Conservation (phyloP, 2,888 invertebrate genomes). For the Cremastobaeus sp. region DNA sequence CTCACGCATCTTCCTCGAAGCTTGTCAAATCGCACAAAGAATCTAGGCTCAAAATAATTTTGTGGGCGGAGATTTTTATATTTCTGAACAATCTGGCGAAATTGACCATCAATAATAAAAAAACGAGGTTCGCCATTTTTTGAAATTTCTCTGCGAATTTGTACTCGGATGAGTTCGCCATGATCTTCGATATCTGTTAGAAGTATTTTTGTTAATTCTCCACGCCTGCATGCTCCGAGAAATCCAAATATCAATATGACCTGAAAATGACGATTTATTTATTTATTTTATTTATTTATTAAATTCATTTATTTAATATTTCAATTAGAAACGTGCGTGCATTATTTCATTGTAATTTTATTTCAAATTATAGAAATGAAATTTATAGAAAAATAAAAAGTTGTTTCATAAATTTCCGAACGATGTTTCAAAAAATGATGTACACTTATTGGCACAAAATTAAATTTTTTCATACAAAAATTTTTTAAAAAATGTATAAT, state of each 20-base stretch:
- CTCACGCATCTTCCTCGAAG: conserved; percentile 23
- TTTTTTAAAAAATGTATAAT: too few species aligned
- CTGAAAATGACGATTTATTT: too few species aligned
- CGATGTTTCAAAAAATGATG: too few species aligned
- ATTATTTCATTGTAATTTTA: too few species aligned
- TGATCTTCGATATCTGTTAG: background rate
- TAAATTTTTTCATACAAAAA: too few species aligned
- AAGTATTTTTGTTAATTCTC: conserved; percentile 5
- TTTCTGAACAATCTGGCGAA: background rate
- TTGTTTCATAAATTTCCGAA: too few species aligned
- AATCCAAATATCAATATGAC: conserved; percentile 10
- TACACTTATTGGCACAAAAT: too few species aligned
- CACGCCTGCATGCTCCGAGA: background rate
- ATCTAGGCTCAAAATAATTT: background rate
- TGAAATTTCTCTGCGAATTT: background rate
- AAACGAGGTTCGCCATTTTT: background rate
- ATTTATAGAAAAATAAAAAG: too few species aligned
- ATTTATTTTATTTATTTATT: too few species aligned
- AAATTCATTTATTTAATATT: too few species aligned
- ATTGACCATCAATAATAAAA: background rate
- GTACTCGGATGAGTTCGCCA: background rate
- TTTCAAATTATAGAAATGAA: too few species aligned
- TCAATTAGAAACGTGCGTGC: too few species aligned
- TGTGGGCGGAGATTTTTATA: background rate
- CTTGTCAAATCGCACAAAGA: background rate